Percentiles rank a stretch among this genome's conserved stretches.
Evolutionary conservation across 2,888 invertebrate genomes (phyloP).

Genomic region (Cheilosia variabilis): DNA sequence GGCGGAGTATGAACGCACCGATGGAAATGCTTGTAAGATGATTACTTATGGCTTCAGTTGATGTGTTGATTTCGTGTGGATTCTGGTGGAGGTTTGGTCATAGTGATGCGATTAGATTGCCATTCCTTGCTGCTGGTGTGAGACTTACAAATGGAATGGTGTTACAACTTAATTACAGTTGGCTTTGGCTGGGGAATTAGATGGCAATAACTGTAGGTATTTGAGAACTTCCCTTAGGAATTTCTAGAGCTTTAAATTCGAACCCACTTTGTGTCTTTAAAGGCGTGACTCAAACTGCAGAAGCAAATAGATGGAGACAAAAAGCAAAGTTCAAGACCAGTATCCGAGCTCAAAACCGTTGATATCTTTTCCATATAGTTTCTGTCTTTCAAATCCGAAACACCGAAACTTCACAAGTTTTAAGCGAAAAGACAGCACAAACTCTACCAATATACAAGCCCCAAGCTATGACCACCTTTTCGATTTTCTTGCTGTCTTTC

Average conservation of each 20-base stretch:
- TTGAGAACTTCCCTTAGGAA: too few relatives aligned
- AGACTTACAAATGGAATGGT: constrained; percentile 2
- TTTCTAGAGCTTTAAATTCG: too few relatives aligned
- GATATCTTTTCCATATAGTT: too few relatives aligned
- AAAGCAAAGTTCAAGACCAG: neutral
- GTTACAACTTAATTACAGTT: constrained; percentile 14
- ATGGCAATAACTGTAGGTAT: neutral
- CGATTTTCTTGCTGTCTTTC: too few relatives aligned
- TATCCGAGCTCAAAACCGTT: too few relatives aligned
- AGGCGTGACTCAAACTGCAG: too few relatives aligned
- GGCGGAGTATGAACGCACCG: constrained; percentile 3
- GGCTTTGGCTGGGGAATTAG: neutral
- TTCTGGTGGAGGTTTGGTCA: constrained; percentile 20
- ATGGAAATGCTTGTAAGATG: constrained; percentile 21
- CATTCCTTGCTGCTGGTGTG: neutral
- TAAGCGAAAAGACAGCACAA: too few relatives aligned
- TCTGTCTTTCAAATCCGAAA: too few relatives aligned
- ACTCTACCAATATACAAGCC: too few relatives aligned
- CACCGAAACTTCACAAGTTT: too few relatives aligned
- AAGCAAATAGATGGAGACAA: neutral
- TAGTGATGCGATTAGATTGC: constrained; percentile 4
- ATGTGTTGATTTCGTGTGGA: constrained; percentile 25
- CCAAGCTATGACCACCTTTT: too few relatives aligned
- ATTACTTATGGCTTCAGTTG: constrained; percentile 25
- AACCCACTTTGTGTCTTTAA: too few relatives aligned